Percentiles rank a stretch among this genome's conserved stretches.
Evolutionary conservation across 35 echinoderm and acorn worm species (phyloP).

Genomic region (Heliocidaris tuberculata): DNA sequence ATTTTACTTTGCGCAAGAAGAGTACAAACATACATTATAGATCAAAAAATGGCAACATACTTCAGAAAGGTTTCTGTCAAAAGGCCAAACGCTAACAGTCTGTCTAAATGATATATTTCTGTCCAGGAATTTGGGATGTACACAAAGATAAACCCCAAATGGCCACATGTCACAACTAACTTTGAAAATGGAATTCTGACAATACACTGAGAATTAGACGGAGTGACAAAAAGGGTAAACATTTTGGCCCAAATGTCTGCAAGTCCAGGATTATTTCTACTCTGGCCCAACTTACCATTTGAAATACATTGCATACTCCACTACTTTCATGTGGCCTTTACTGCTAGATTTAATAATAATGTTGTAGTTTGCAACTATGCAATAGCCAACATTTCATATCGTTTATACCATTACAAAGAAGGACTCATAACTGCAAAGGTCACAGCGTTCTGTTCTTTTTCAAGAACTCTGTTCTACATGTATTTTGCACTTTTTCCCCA

Average conservation of each 20-base stretch:
- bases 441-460: neutral
- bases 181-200: slow-evolving; percentile 1
- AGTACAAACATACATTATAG: neutral
- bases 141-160: neutral
- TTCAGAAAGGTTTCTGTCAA: neutral
- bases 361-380: neutral
- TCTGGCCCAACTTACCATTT: neutral
- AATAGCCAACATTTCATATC: neutral
- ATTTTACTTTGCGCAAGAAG: too few species aligned
- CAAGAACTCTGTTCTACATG: neutral
- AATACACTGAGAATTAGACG: neutral
- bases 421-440: neutral
- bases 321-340: neutral
- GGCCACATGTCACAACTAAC: slow-evolving; percentile 15
- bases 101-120: neutral
- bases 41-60: neutral
- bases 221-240: neutral
- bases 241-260: neutral
- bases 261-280: neutral
- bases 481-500: too few species aligned
- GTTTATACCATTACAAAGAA: neutral
- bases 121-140: neutral
- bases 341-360: neutral
- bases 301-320: neutral
- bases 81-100: neutral